A percentile compares a stretch with the other conserved stretches of the same genome.
Evolutionary conservation across 2,797 vertebrate species (phyloP).

Genomic region (Bovichtus variegatus): DNA sequence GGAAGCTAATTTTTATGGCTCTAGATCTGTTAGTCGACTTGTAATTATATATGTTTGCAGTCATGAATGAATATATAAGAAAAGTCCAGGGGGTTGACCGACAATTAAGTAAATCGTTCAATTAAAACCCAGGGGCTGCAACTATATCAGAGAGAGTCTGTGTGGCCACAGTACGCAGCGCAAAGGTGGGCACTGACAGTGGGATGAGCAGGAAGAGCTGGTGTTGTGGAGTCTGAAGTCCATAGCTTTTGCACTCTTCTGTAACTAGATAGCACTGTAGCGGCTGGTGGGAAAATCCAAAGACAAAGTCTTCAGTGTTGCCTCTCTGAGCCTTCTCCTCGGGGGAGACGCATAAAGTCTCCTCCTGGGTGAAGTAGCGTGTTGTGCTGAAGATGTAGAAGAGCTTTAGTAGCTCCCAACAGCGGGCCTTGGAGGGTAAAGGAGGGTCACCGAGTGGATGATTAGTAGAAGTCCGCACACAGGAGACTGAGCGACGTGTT

Average conservation of each 20-base stretch:
- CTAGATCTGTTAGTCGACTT: background rate
- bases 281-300: constrained; percentile 83
- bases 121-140: constrained; percentile 80
- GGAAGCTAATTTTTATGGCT: background rate
- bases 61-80: background rate
- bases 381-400: constrained; percentile 88
- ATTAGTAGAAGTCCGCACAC: constrained; percentile 60
- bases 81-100: background rate
- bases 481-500: constrained; percentile 86
- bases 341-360: constrained; percentile 38
- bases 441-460: constrained; percentile 22
- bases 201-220: constrained; percentile 88
- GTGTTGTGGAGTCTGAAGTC: constrained; percentile 86
- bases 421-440: constrained; percentile 71
- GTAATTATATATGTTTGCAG: background rate
- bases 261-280: constrained; percentile 90
- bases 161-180: constrained; percentile 86
- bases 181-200: constrained; percentile 87
- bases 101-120: background rate
- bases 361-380: constrained; percentile 86
- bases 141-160: constrained; percentile 84
- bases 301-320: constrained; percentile 79
- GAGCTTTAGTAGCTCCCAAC: constrained; percentile 87
- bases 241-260: constrained; percentile 86
- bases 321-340: constrained; percentile 59